phyloP scores from a whole-genome alignment of 2,113 vertebrate genomes.

The Lagopus muta region DNA sequence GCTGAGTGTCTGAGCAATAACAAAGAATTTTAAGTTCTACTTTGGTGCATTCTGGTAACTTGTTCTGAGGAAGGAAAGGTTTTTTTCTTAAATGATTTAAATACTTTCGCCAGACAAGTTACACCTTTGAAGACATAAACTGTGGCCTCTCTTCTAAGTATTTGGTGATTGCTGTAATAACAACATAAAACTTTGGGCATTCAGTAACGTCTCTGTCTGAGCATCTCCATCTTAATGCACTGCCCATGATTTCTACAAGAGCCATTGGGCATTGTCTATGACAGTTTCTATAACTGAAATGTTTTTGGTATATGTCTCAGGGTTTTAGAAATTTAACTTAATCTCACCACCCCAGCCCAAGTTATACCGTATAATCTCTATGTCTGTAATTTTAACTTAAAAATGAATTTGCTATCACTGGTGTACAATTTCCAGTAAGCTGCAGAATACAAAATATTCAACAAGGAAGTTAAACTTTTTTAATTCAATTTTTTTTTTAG shows the following conservation, averaged over 20 bases:
- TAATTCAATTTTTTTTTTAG: no score
- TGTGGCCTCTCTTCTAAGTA: not conserved
- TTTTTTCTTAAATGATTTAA: not conserved
- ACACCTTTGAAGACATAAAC: not conserved
- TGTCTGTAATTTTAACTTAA: not conserved
- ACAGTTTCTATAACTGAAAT: not conserved
- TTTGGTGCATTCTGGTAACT: not conserved
- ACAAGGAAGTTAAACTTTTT: not conserved
- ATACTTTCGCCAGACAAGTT: not conserved
- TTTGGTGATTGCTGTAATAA: not conserved
- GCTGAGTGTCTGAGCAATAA: rapidly evolving
- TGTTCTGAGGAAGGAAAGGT: not conserved
- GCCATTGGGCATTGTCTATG: not conserved
- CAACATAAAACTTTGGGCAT: not conserved
- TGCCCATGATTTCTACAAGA: not conserved
- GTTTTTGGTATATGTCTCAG: rapidly evolving
- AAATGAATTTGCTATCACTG: not conserved
- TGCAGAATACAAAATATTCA: not conserved
- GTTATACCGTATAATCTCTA: not conserved
- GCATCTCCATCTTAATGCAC: not conserved
- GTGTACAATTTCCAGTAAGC: not conserved
- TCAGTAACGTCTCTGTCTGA: not conserved
- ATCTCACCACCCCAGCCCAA: rapidly evolving
- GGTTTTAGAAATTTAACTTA: not conserved
- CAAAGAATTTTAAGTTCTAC: not conserved